These are phyloP conservation scores for Dasyprocta punctata DNA, from an alignment of 2,113 vertebrate genomes.

Conservation along the genomic window DNA sequence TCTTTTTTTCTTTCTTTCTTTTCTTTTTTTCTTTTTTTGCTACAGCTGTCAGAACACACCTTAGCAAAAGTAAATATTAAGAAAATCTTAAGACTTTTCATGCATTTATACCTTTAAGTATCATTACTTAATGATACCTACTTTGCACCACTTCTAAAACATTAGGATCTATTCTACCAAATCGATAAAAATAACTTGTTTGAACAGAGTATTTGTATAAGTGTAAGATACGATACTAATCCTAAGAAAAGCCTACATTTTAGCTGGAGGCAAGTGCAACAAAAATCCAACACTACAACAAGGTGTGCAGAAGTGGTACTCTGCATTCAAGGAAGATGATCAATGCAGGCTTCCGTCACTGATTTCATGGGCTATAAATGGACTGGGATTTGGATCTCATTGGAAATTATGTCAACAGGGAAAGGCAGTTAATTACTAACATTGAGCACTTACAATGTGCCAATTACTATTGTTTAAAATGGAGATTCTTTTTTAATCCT, in stretches of 20 bases:
- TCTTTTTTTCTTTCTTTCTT: no score
- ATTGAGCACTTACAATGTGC: neutral
- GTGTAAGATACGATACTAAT: neutral
- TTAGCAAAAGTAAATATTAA: neutral
- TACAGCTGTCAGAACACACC: neutral
- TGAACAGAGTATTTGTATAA: neutral
- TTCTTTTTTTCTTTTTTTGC: no score
- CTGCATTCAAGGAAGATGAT: neutral
- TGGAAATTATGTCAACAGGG: neutral
- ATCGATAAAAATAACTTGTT: neutral
- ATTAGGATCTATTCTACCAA: neutral
- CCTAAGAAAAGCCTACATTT: neutral
- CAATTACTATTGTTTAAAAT: neutral
- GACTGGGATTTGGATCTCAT: neutral
- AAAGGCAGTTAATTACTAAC: neutral
- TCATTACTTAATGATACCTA: neutral
- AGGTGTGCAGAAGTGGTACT: neutral
- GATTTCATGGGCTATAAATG: neutral
- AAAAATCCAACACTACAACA: neutral
- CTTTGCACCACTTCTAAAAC: neutral
- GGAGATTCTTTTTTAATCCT: conserved; percentile 5
- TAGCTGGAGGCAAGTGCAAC: neutral
- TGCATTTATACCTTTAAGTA: conserved; percentile 11
- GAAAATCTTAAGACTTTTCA: neutral
- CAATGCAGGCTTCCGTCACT: neutral